phyloP scores from a whole-genome alignment of 1,140 invertebrate species.

The Lepidotrigona ventralis region DNA sequence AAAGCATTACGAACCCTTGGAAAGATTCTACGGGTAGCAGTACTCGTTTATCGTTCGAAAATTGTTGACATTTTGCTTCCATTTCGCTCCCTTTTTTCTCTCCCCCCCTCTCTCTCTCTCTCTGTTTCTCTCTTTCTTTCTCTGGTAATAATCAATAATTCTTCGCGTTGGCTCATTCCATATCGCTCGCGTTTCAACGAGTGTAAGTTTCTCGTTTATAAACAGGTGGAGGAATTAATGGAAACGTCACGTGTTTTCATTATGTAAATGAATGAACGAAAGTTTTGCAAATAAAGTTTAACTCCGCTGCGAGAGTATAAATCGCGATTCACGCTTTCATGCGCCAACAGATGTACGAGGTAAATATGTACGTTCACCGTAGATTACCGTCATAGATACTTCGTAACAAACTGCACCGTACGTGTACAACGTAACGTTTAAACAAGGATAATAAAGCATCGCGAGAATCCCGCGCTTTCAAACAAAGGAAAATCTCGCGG shows the following conservation, averaged over 20 bases:
- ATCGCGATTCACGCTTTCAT: constrained; percentile 31
- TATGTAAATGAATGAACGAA: constrained; percentile 18
- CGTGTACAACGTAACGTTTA: constrained; percentile 44
- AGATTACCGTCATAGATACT: constrained; percentile 28
- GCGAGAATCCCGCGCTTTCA: background rate
- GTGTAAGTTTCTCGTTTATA: background rate
- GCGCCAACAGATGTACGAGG: background rate
- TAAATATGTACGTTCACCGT: constrained; percentile 31
- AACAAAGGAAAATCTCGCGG: constrained; percentile 28
- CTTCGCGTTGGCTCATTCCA: background rate
- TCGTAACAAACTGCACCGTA: constrained; percentile 47
- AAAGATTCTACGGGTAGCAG: background rate
- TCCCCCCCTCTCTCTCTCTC: background rate
- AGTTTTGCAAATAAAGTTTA: constrained; percentile 36
- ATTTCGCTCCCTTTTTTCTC: background rate
- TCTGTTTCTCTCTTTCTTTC: background rate
- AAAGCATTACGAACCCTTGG: constrained; percentile 1
- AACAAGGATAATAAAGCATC: constrained; percentile 49
- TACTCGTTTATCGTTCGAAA: background rate
- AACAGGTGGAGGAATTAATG: background rate
- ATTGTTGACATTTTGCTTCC: background rate
- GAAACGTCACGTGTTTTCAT: background rate
- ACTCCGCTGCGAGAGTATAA: background rate
- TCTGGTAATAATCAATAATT: background rate
- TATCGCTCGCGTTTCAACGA: background rate